Base-by-base conservation (phyloP, 2,797 vertebrate species). In the Poecilia gillii region DNA sequence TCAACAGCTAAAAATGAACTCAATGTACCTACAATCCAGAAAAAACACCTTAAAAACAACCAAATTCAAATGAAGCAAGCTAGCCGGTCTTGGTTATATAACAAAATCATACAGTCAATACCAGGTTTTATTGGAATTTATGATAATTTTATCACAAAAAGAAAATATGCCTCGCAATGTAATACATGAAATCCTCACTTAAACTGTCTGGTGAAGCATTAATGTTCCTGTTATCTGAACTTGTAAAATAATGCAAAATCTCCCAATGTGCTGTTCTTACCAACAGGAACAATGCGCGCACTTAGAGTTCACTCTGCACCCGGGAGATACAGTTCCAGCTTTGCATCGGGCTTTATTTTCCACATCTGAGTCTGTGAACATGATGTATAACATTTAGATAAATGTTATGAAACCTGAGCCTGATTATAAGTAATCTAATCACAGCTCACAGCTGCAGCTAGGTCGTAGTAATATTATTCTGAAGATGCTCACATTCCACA, bases 1-100 rank as follows among this genome's bases (percentile, higher is more conserved):
- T 81, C 55, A 70, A 57, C 7, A 8, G 59, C 59, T 73, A 25
- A 70, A 79, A 53, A 66, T 70, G 2, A 57, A 73, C 46, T 64
- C 14, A 51, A 51, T 36, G 14, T 36, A 64, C 31, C 59, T 33
- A 8, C 31, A 33, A 36, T 36, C 14, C 28, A 18, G 49, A 51
- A 51, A 51, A 64, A 36, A 36, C 59, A 64, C 14, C 28, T 62
- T 18, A 62, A 25, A 46, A 31, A 68, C 20, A 49, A 18, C 25
- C n/a, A 12, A 75, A 75, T 41, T 31, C 8, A 31, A 46, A 71
- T n/a, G n/a, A 45, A 71, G 6, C 25, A 43, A 43, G 23, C 41
- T 43, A 13, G 36, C 39, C 20, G 13, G 36, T 25, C 36, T 25
- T 41, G 4, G 20, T 25, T 23, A 25, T 43, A 13, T 25, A 68